Evolutionary conservation across 2,888 invertebrate species (phyloP), one percentile per base, ranked within the genome.

Genomic region (Dioctria rufipes): DNA sequence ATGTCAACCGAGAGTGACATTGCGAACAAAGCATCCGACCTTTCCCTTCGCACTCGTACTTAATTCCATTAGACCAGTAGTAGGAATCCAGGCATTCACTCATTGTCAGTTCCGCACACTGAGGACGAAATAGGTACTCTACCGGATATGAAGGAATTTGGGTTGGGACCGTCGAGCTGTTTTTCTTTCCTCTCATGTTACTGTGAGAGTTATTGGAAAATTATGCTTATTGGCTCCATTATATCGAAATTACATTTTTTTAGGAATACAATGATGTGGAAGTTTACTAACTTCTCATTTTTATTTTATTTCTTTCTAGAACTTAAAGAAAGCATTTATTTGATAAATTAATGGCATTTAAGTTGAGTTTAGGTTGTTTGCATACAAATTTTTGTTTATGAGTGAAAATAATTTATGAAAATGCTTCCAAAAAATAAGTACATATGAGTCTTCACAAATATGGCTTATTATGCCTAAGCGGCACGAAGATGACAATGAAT

Each of bases 211-310:
- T 60, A 73, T 73, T 60, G 73, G 60, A 73, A 60, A 73, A 73
- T 73, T 73, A 73, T 73, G 73, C 60, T 73, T 73, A 73, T 73
- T 73, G 71, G 42, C 39, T 40, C 25, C 42, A 43, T 73, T 58
- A 71, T 54, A 58, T 5, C 39, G 11, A n/a, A n/a, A 54, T 54
- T 6, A 54, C 8, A 8, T 11, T 54, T 54, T 54, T 54, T 54
- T 11, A 11, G 11, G 54, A 54, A 54, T 11, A 54, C 9, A 54
- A 46, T 2, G 25, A 5, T 46, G 46, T 2, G 46, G 5, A 25
- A 46, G 46, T 8, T 46, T 46, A 8, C 8, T 46, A 46, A 25
- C 25, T 25, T 25, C 8, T 2, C 46, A 46, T 46, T 46, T 46
- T 8, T 46, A 6, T 46, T 8, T 46, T 46, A 46, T 46, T 46